Evolutionary conservation across 2,113 vertebrate species (phyloP).

Genomic region (Chaenogobius annularis): DNA sequence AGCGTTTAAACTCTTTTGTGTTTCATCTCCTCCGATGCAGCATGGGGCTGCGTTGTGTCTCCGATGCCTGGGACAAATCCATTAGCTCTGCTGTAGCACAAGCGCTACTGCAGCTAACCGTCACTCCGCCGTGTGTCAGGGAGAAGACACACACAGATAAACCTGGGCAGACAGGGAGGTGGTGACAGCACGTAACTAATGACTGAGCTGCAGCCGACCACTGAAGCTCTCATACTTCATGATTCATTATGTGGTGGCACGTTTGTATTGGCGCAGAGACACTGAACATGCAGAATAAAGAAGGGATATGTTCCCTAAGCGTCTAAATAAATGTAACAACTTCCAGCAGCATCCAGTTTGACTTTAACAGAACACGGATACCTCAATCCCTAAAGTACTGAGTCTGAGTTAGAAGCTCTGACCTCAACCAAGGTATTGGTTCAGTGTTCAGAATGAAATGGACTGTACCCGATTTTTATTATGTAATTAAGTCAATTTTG

Average conservation of each 20-base stretch:
- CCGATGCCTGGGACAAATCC: conserved; percentile 70
- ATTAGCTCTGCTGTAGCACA: conserved; percentile 68
- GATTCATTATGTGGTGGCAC: not conserved
- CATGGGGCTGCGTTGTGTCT: conserved; percentile 55
- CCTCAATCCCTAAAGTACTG: not conserved
- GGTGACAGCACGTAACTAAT: conserved; percentile 23
- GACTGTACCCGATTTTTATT: too few relatives aligned
- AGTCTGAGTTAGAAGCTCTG: not conserved
- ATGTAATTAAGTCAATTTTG: too few relatives aligned
- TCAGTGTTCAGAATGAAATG: not conserved
- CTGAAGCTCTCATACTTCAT: not conserved
- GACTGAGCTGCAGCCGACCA: conserved; percentile 1
- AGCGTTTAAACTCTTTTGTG: conserved; percentile 52
- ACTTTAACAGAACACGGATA: not conserved
- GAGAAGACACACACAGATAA: conserved; percentile 38
- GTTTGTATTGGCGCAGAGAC: not conserved
- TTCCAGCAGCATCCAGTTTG: not conserved
- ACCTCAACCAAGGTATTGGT: not conserved
- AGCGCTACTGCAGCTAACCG: conserved; percentile 49
- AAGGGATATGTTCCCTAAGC: not conserved
- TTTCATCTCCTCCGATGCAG: conserved; percentile 56
- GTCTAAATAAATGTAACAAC: conserved; percentile 5
- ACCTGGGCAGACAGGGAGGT: conserved; percentile 20
- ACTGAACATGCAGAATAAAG: conserved; percentile 2
- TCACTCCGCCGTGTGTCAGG: conserved; percentile 55